A percentile compares a stretch with the other conserved stretches of the same genome.
Evolutionary conservation across 2,113 vertebrate species (phyloP).

Genomic region (Narcine bancroftii): DNA sequence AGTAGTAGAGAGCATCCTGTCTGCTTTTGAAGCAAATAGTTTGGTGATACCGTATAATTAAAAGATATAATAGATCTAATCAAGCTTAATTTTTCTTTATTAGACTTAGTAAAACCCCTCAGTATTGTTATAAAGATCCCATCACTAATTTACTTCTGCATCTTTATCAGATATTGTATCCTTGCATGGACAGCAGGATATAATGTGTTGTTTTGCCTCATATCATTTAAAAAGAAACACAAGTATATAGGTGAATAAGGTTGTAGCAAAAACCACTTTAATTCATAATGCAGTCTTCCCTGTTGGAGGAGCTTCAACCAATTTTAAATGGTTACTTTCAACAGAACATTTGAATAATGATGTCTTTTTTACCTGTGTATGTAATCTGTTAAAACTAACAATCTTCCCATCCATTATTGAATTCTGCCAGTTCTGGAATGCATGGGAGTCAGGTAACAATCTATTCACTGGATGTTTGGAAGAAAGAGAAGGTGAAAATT

Average conservation of each 20-base stretch:
- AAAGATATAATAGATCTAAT: neutral
- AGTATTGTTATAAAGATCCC: slow-evolving; percentile 21
- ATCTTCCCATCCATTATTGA: neutral
- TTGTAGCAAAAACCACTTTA: neutral
- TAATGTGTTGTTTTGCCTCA: neutral
- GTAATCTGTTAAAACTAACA: neutral
- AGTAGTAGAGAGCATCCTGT: slow-evolving; percentile 19
- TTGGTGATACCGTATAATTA: slow-evolving; percentile 2
- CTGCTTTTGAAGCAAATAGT: neutral
- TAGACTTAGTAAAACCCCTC: neutral
- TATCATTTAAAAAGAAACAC: neutral
- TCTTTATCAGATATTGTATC: neutral
- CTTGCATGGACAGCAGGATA: neutral
- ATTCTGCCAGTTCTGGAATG: neutral
- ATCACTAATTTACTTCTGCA: neutral
- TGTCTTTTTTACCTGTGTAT: neutral
- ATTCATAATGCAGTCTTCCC: neutral
- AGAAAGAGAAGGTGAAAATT: neutral
- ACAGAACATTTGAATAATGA: neutral
- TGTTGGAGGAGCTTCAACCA: neutral
- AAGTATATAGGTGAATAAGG: neutral
- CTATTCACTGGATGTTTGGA: neutral
- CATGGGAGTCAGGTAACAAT: neutral
- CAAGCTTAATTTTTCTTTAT: neutral
- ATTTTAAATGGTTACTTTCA: neutral